Conservation (phyloP, 2,888 invertebrate species). For the Pyrocoelia pectoralis region DNA sequence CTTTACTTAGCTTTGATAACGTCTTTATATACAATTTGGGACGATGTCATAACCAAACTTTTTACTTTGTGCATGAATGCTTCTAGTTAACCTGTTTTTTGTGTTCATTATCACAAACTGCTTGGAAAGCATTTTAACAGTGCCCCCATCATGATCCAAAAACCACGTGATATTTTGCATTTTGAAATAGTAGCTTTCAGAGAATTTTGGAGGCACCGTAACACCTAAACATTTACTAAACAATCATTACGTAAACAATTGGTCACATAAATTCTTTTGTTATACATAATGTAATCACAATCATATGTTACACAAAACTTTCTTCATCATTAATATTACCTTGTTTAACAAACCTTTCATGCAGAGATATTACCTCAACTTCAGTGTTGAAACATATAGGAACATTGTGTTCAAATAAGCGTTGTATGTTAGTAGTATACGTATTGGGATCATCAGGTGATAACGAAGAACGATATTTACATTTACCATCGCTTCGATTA, state of each 20-base stretch:
- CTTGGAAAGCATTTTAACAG: neutral
- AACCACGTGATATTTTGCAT: no score
- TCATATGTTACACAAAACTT: conserved; percentile 45
- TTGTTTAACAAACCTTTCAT: conserved; percentile 43
- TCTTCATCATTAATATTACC: conserved; percentile 44
- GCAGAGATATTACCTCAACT: conserved; percentile 42
- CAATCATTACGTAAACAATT: neutral
- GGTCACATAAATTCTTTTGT: neutral
- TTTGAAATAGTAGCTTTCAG: neutral
- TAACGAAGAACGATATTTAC: conserved; percentile 25
- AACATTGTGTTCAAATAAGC: conserved; percentile 39
- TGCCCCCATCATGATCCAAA: no score
- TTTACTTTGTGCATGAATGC: no score
- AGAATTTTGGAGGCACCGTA: neutral
- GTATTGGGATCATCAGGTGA: conserved; percentile 24
- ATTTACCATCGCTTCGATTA: conserved; percentile 15
- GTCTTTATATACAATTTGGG: neutral
- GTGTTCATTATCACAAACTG: neutral
- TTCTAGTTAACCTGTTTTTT: no score
- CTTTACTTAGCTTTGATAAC: no score
- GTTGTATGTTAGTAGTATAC: conserved; percentile 32
- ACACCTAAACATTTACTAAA: neutral
- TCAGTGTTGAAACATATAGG: conserved; percentile 35
- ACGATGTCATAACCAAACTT: no score
- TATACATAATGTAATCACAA: neutral